A percentile compares a stretch with the other conserved stretches of the same genome.
These are phyloP conservation scores for Eledone cirrhosa DNA, from an alignment of 2,888 invertebrate species.

Conservation along the genomic window DNA sequence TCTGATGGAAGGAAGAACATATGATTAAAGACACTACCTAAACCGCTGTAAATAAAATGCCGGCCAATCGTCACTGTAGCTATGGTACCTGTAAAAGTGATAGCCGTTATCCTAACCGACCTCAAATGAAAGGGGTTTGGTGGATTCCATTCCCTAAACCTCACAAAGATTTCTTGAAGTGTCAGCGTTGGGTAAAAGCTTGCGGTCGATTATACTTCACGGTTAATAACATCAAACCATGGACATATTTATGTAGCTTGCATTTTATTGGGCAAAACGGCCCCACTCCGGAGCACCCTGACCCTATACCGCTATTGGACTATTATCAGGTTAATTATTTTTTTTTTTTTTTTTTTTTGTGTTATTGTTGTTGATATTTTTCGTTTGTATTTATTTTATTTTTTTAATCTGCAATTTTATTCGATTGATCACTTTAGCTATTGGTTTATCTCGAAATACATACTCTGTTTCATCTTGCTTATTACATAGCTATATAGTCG, in stretches of 20 bases:
- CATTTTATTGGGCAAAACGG: conserved; percentile 14
- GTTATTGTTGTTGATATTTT: not conserved
- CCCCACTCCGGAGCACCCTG: conserved; percentile 15
- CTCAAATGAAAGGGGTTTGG: conserved; percentile 28
- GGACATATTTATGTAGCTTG: conserved; percentile 27
- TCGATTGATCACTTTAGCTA: no score
- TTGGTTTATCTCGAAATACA: not conserved
- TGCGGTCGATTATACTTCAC: conserved; percentile 32
- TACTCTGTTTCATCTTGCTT: conserved; percentile 1
- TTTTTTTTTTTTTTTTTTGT: not conserved
- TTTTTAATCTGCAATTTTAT: no score
- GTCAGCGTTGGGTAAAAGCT: conserved; percentile 36
- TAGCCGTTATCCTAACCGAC: conserved; percentile 34
- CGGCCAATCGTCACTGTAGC: conserved; percentile 30
- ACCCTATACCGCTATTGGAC: conserved; percentile 20
- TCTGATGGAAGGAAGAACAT: no score
- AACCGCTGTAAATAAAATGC: not conserved
- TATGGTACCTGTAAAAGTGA: conserved; percentile 34
- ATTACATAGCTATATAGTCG: not conserved
- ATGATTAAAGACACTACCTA: no score
- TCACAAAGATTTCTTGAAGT: conserved; percentile 32
- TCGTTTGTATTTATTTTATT: no score
- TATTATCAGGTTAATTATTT: conserved; percentile 3
- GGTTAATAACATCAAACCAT: conserved; percentile 20
- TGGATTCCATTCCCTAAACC: conserved; percentile 38